phyloP scores from a whole-genome alignment of 1,140 invertebrate genomes.

The Oreohelix idahoensis region DNA sequence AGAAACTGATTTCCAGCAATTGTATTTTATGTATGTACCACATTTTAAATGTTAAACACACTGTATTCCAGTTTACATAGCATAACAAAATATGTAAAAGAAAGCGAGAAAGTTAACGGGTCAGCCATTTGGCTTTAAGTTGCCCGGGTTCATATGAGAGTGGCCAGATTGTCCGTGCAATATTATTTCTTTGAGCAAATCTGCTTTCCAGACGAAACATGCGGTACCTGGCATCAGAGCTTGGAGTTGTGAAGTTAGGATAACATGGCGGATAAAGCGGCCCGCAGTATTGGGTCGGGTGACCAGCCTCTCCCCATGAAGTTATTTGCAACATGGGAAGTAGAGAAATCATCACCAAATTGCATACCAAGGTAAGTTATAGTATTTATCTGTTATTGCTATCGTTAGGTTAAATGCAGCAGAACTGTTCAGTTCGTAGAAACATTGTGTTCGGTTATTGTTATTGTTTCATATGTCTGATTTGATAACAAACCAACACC shows the following conservation, averaged over 20 bases:
- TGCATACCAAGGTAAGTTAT: constrained; percentile 91
- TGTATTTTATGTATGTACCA: too few species aligned
- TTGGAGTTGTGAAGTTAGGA: background rate
- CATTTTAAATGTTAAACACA: too few species aligned
- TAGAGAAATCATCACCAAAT: constrained; percentile 94
- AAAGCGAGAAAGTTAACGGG: too few species aligned
- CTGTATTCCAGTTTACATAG: too few species aligned
- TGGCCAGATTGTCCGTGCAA: background rate
- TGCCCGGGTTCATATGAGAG: too few species aligned
- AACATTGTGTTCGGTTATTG: too few species aligned
- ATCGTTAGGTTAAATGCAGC: background rate
- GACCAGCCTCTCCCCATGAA: constrained; percentile 94
- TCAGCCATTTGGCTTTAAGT: too few species aligned
- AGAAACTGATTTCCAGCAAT: too few species aligned
- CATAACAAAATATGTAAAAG: too few species aligned
- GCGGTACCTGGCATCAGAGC: background rate
- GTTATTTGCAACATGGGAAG: constrained; percentile 97
- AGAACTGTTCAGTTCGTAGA: background rate
- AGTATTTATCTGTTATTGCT: background rate
- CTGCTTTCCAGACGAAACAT: background rate
- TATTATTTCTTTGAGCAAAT: background rate
- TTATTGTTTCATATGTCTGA: too few species aligned
- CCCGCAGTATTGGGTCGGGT: constrained; percentile 57
- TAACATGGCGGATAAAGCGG: constrained; percentile 69
- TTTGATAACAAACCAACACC: too few species aligned